Base-by-base conservation (phyloP, 2,888 invertebrate species). In the Apotomis turbidana region DNA sequence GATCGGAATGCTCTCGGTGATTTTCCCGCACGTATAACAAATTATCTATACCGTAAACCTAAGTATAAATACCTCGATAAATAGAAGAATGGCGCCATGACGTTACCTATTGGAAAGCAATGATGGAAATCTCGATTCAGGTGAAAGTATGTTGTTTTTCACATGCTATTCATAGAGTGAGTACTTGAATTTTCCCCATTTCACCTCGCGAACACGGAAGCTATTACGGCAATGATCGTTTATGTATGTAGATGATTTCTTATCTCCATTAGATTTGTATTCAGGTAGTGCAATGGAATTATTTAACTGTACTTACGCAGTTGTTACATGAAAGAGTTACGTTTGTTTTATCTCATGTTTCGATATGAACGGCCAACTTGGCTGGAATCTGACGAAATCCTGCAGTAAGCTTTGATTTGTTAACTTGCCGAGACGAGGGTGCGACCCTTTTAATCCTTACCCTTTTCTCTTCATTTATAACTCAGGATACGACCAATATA, bases 71-170 rank as follows among this genome's bases (percentile, higher is more conserved):
- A 68, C 41, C 52, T 63, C 49, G 52, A 63, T 59, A 68, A 12
- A 36, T 57, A 59, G 62, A 71, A 72, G 63, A 72, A 68, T 72
- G 10, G 58, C 54, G 13, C 52, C 38, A 52, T 51, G 27, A 62
- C 74, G 78, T 78, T 79, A 82, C 84, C 83, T 87, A 88, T 90
- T 92, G 90, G 93, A 91, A 92, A 91, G 91, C 68, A 62, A 83
- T 87, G 86, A 89, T 91, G 90, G 87, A 89, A 90, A 89, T 88
- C 84, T 87, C 80, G 71, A 76, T 80, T 74, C 77, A 68, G 80
- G 85, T 83, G 87, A 87, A 87, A 86, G 86, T 84, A 76, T 74
- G 70, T 76, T 79, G 78, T 77, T 79, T 76, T 78, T 77, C 64
- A 64, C 74, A 75, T 75, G 71, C 71, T 68, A 74, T 76, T 77